Base-by-base conservation (phyloP, 2,113 vertebrate species). In the Anser brachyrhynchus region DNA sequence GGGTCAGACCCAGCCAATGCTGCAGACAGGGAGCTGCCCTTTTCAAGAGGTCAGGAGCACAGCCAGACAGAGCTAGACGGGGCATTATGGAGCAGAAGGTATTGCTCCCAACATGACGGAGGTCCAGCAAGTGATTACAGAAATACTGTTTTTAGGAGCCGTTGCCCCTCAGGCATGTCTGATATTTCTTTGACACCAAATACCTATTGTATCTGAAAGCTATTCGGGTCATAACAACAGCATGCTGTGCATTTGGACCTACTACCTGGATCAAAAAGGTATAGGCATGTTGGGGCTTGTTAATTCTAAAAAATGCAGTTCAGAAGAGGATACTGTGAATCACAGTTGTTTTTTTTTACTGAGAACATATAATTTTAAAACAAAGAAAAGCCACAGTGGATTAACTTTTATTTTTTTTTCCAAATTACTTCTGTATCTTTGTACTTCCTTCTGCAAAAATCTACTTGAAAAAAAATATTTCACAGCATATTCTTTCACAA, bases 401-500 rank as follows among this genome's bases (percentile, higher is more conserved):
- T 62, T 49, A 49, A 49, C 43, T 44, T 17, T 44, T 44, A 17
- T 44, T 44, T 44, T 44, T 16, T 39, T 39, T 90, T 17, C 66
- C 79, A 58, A 75, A 71, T 84, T 19, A 55, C 31, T 92, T 71
- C 25, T 89, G 19, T 85, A 49, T 84, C 21, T 87, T 72, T 76
- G 66, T 89, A 70, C 58, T 92, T 89, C 74, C 58, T 75, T 78
- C 54, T 86, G 59, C 44, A 94, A 86, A 87, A 23, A 89, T 64
- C 33, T 80, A 35, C 39, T 78, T 92, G 39, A 70, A 39, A 88
- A 95, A 92, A 65, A 22, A 31, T 19, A 51, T 15, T 84, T 87
- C 23, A 35, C 31, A 66, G 73, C 28, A 11, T 39, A 58, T 84
- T 49, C 46, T 49, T 49, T 46, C n/a, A 2, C 7, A 75, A 70